Conservation (phyloP, 2,797 vertebrate species). For the Benthosema pterotum region DNA sequence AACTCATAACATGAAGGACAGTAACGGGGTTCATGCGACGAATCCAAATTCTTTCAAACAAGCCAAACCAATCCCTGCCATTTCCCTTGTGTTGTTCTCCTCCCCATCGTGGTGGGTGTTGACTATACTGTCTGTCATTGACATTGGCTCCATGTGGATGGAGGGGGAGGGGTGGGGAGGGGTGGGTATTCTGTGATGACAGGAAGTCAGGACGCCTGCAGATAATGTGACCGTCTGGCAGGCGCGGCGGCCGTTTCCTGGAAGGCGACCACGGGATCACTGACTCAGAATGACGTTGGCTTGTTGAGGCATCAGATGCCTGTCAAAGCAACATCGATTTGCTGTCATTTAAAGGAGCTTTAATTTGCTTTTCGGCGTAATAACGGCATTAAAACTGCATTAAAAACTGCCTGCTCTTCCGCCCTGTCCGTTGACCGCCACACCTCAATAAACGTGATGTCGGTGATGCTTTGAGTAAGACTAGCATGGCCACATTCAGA, state of each 20-base stretch:
- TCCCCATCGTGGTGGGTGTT: not conserved
- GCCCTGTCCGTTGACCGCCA: too few species aligned
- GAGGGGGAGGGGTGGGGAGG: too few species aligned
- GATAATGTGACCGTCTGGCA: not conserved
- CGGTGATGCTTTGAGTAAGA: too few species aligned
- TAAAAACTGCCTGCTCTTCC: too few species aligned
- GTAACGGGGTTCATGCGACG: too few species aligned
- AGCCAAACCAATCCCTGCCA: not conserved
- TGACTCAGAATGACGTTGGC: not conserved
- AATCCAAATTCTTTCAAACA: constrained; percentile 42
- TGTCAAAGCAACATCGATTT: constrained; percentile 10
- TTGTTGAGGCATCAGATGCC: not conserved
- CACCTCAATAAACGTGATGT: too few species aligned
- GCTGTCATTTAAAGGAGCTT: constrained; percentile 4
- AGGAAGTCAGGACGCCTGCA: not conserved
- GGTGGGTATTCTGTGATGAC: not conserved
- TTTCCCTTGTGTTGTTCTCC: too few species aligned
- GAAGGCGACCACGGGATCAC: not conserved
- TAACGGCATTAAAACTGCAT: too few species aligned
- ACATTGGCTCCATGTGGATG: too few species aligned
- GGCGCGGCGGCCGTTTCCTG: not conserved
- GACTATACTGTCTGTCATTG: not conserved
- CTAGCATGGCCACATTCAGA: too few species aligned
- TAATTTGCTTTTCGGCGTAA: constrained; percentile 2
- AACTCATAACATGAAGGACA: too few species aligned